phyloP scores from a whole-genome alignment of 2,113 vertebrate genomes.

The Kryptolebias marmoratus region DNA sequence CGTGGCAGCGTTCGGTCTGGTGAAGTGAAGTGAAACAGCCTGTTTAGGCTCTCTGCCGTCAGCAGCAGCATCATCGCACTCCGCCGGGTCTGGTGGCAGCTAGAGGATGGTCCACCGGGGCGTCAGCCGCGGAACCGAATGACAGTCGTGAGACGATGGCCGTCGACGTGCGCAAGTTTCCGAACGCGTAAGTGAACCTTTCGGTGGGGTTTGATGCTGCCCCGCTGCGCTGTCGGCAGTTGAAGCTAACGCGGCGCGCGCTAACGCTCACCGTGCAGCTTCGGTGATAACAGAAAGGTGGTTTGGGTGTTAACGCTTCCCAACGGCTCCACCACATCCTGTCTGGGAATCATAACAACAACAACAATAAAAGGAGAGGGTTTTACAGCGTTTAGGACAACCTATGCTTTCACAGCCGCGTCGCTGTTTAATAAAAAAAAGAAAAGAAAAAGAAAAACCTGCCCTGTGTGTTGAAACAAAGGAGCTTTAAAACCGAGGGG shows the following conservation, averaged over 20 bases:
- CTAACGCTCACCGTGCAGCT: slow-evolving; percentile 56
- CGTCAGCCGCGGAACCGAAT: slow-evolving; percentile 45
- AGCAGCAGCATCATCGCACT: slow-evolving; percentile 29
- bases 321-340: neutral
- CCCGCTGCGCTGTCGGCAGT: slow-evolving; percentile 29
- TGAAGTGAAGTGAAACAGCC: slow-evolving; percentile 41
- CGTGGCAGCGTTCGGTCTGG: slow-evolving; percentile 62
- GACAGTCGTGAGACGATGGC: slow-evolving; percentile 59
- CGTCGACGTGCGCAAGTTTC: slow-evolving; percentile 35
- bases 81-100: slow-evolving; percentile 54
- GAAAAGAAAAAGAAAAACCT: neutral
- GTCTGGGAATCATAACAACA: neutral
- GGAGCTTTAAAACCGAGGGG: slow-evolving; percentile 67
- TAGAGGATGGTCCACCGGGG: slow-evolving; percentile 68
- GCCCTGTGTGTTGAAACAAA: slow-evolving; percentile 67
- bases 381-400: slow-evolving; percentile 7
- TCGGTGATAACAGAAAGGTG: slow-evolving; percentile 13
- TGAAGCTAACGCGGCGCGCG: slow-evolving; percentile 58
- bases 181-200: slow-evolving; percentile 57
- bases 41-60: slow-evolving; percentile 49
- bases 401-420: neutral
- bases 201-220: slow-evolving; percentile 14
- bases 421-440: slow-evolving; percentile 9
- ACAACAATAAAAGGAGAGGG: neutral
- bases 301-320: slow-evolving; percentile 47